Evolutionary conservation across 2,888 invertebrate species (phyloP), one percentile per base, ranked within the genome.

Genomic region (Erannis defoliaria): DNA sequence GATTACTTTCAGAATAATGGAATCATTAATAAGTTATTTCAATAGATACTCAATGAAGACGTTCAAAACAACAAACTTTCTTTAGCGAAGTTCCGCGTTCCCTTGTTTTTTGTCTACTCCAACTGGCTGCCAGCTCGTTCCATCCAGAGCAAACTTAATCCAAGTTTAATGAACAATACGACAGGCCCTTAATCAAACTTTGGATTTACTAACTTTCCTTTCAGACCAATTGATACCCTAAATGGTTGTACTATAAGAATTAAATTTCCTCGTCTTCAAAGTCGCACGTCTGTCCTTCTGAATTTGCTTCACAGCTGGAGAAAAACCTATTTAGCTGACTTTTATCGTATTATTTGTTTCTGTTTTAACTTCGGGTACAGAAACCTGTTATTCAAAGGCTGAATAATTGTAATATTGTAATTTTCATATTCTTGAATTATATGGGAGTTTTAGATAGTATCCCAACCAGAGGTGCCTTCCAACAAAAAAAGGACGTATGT

Each of bases 91-190:
- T 87, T 80, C 72, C 74, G 74, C 76, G 67, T 75, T 77, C 75
- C 70, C 73, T 77, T 86, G 83, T 89, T 89, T 90, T 88, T 89
- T 86, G 81, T 75, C 78, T 73, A 84, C 90, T 90, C 90, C 93
- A 93, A 94, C 93, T 93, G 93, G 87, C 88, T 86, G 84, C 81
- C 86, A 87, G 90, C 93, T 94, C 93, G 93, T 94, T 94, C 81
- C 83, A 88, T 81, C 82, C 88, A 86, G 84, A 86, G 87, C 89
- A 90, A 93, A 90, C 92, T 93, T 90, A 93, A 93, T 93, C 92
- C 92, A 93, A 93, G 90, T 93, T 93, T 91, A 93, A 93, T 93
- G 91, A 93, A 93, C 93, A 93, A 92, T 91, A 89, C 89, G 93
- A 93, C 93, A 92, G 93, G 84, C 89, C 89, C 88, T 93, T 93